Evolutionary conservation across 2,888 invertebrate species (phyloP).

Genomic region (Synanthedon tipuliformis): DNA sequence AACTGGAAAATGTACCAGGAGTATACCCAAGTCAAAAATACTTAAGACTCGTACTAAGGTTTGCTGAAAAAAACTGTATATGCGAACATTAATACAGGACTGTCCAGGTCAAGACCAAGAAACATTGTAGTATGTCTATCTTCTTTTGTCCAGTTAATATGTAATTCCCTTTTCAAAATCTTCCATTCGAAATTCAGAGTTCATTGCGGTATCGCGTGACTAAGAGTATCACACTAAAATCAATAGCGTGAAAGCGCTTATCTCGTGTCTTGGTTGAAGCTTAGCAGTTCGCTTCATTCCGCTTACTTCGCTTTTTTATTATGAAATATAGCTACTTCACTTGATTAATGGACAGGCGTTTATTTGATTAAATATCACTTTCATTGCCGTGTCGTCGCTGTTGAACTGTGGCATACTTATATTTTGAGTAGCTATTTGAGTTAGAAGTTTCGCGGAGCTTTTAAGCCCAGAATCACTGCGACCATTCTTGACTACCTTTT

Average conservation of each 20-base stretch:
- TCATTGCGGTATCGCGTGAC: constrained; percentile 29
- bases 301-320: constrained; percentile 9
- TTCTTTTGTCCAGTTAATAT: no score
- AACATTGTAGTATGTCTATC: no score
- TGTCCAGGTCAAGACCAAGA: no score
- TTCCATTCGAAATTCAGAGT: constrained; percentile 5
- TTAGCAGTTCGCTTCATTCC: constrained; percentile 7
- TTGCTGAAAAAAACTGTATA: no score
- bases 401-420: not conserved
- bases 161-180: not conserved
- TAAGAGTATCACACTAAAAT: constrained; percentile 23
- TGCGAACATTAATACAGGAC: no score
- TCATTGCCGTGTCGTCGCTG: constrained; percentile 2
- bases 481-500: no score
- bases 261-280: constrained; percentile 4
- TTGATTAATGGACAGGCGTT: constrained; percentile 15
- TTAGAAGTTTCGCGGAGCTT: no score
- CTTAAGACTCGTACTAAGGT: no score
- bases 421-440: not conserved
- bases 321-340: constrained; percentile 5
- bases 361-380: constrained; percentile 16
- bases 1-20: no score
- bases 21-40: no score
- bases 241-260: constrained; percentile 19
- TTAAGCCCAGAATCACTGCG: no score